phyloP scores from a whole-genome alignment of 2,797 vertebrate species.

The Ibycter americanus region DNA sequence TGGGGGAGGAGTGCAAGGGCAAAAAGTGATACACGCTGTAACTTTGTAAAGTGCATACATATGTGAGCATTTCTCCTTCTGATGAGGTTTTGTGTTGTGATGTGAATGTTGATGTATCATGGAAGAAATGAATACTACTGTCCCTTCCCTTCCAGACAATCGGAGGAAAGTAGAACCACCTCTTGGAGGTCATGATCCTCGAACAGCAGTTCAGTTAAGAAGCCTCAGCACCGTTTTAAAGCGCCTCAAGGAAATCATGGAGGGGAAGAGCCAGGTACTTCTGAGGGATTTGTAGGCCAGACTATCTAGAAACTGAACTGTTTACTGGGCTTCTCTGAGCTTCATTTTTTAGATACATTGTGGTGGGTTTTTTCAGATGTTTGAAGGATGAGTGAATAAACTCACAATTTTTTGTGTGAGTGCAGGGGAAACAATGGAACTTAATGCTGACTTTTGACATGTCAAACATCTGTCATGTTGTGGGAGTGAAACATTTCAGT shows the following conservation, averaged over 20 bases:
- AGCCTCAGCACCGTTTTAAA: constrained; percentile 91
- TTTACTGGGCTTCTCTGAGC: neutral
- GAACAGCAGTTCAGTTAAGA: constrained; percentile 95
- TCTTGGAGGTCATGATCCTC: constrained; percentile 92
- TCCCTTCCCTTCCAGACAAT: constrained; percentile 77
- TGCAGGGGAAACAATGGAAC: neutral
- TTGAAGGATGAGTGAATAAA: neutral
- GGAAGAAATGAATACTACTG: neutral
- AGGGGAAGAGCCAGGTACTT: constrained; percentile 96
- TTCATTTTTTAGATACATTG: neutral
- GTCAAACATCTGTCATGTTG: neutral
- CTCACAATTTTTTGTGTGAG: neutral
- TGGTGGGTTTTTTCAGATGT: neutral
- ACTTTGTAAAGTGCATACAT: neutral
- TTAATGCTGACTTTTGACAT: neutral
- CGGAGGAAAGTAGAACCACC: constrained; percentile 89
- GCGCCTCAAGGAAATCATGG: constrained; percentile 98
- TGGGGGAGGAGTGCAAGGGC: neutral
- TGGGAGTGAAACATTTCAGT: neutral
- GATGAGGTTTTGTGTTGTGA: neutral
- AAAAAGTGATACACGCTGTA: neutral
- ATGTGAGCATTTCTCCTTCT: neutral
- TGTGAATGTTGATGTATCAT: neutral
- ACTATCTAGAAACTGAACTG: neutral
- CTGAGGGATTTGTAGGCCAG: neutral